Base-by-base conservation (phyloP, 2,113 vertebrate species). In the Macquaria ambigua region DNA sequence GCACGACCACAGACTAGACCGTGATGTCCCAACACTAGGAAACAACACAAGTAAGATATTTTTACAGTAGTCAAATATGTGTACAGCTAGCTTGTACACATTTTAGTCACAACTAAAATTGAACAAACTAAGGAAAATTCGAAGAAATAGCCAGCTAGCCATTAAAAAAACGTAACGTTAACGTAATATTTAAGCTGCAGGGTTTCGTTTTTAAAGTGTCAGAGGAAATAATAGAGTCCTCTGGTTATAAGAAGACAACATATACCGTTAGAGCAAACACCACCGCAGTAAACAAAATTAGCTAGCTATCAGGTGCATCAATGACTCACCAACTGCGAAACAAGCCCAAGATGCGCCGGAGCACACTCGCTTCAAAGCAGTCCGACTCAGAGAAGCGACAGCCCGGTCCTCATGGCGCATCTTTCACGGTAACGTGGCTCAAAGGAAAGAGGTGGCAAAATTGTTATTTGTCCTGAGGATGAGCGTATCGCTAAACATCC, bases 311-410 rank as follows among this genome's bases (percentile, higher is more conserved):
- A 90, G 88, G 86, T 85, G 89, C 90, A 91, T 89, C 72, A 85
- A 59, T 93, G 94, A 96, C 95, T 96, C 94, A 95, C 95, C 93
- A 79, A 87, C 59, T 73, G 89, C 73, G 81, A 89, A 87, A 88
- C 72, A 53, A 88, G 50, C 84, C 37, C 63, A 82, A 52, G 56
- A 80, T 31, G 59, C 39, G 39, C 53, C 34, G 66, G 21, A 61
- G 31, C 43, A 8, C 63, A 12, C 12, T 55, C 61, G 31, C 46
- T 62, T 71, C 67, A 77, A 41, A 76, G 15, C 25, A 16, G 37
- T 48, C 70, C 31, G 43, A 84, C 52, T 28, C 52, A 21, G 59
- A 50, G 18, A 39, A 1, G 23, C 28, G 18, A 52, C 62, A 20
- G 37, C 7, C 41, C 25, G 25, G 56, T 56, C 12, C 8, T 31